These are phyloP conservation scores for Anodontia alba DNA, from an alignment of 2,888 invertebrate species.

Conservation along the genomic window DNA sequence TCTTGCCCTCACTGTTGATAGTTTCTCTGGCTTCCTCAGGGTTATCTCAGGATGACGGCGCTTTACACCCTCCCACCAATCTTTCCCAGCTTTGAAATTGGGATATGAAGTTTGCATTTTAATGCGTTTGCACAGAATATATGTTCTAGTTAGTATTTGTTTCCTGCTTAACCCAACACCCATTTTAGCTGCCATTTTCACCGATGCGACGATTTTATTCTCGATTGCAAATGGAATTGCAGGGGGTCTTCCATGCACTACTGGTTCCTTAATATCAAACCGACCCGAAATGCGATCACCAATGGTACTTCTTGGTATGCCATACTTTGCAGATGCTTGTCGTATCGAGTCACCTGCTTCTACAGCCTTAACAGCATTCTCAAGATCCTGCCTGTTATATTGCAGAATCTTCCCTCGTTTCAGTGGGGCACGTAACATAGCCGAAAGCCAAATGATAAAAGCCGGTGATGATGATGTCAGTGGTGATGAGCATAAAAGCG, in stretches of 20 bases:
- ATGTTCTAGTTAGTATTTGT: not conserved
- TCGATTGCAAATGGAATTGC: not conserved
- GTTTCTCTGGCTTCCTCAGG: not conserved
- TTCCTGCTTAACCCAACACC: conserved; percentile 17
- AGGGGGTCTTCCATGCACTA: conserved; percentile 4
- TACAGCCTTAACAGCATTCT: conserved; percentile 1
- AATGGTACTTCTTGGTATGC: too few species aligned
- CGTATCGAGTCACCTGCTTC: too few species aligned
- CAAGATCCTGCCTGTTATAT: not conserved
- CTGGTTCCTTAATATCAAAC: not conserved
- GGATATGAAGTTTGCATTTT: too few species aligned
- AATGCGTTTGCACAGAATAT: too few species aligned
- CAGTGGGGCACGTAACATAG: not conserved
- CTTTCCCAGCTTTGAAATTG: too few species aligned
- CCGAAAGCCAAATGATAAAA: conserved; percentile 8
- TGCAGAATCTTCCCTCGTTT: conserved; percentile 10
- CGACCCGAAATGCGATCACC: too few species aligned
- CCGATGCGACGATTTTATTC: not conserved
- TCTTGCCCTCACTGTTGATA: not conserved
- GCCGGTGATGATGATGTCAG: not conserved
- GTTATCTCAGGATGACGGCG: not conserved
- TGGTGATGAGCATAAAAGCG: too few species aligned
- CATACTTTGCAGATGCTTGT: too few species aligned
- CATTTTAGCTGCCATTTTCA: conserved; percentile 18
- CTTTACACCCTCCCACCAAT: not conserved